Percentiles rank a stretch among this genome's conserved stretches.
Conservation (phyloP, 2,797 vertebrate species). For the Phrynocephalus vlangalii region DNA sequence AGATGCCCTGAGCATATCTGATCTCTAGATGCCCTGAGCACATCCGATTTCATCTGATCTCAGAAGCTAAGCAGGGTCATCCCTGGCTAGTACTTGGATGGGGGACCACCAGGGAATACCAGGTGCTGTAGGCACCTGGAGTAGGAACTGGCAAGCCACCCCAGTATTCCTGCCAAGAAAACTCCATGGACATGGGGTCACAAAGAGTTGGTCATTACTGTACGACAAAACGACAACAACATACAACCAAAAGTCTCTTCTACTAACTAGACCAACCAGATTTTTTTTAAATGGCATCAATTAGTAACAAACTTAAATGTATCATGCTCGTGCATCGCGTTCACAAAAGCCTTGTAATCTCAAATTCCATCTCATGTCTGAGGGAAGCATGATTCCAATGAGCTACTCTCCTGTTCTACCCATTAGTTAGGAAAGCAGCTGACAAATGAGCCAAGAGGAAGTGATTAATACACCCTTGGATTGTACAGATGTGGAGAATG, state of each 20-base stretch:
- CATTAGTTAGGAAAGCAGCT: conserved; percentile 5
- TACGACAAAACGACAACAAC: too few relatives aligned
- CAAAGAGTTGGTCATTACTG: too few relatives aligned
- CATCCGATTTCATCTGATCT: too few relatives aligned
- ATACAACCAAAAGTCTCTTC: not conserved
- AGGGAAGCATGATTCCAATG: conserved; percentile 6
- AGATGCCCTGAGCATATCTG: too few relatives aligned
- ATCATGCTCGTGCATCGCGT: conserved; percentile 11
- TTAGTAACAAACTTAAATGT: conserved; percentile 17
- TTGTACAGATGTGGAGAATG: not conserved
- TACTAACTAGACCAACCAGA: conserved; percentile 5
- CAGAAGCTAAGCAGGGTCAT: too few relatives aligned
- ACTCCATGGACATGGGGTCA: too few relatives aligned
- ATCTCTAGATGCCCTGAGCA: too few relatives aligned
- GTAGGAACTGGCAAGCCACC: too few relatives aligned
- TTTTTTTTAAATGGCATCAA: conserved; percentile 2
- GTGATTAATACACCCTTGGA: conserved; percentile 34
- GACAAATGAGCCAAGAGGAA: conserved; percentile 43
- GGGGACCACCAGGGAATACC: too few relatives aligned
- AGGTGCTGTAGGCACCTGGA: too few relatives aligned
- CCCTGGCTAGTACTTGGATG: too few relatives aligned
- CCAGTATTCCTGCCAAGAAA: too few relatives aligned
- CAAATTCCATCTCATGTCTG: conserved; percentile 27
- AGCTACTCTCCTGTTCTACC: conserved; percentile 9
- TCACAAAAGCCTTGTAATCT: conserved; percentile 32